Evolutionary conservation across 2,888 invertebrate species (phyloP), one percentile per base, ranked within the genome.

Genomic region (Drosophila villosipedis): DNA sequence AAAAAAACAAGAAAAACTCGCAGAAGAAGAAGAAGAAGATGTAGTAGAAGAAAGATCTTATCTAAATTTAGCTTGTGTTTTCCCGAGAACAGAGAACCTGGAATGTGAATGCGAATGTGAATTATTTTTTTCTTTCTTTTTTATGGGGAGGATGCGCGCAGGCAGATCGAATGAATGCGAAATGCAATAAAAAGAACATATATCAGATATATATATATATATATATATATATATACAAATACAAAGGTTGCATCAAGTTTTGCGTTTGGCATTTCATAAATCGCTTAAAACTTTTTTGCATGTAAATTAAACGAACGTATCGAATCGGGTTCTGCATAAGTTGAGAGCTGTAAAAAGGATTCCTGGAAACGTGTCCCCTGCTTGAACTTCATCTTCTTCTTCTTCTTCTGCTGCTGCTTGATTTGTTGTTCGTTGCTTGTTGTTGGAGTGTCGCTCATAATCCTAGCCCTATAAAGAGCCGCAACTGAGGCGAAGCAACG

Each of bases 311-410:
- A 7, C 31, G 61, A 59, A 52, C 69, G 65, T 43, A 66, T 79
- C 76, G 80, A 60, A 75, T 74, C 55, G 55, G 55, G 12, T 80
- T 78, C 70, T 54, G 59, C 70, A 69, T 74, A 77, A 79, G 80
- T 63, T 25, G 41, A 60, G 43, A 55, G 76, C 66, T 76, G 66
- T 71, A 59, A 75, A 74, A 80, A 50, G 66, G 61, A 71, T 78
- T 78, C 78, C 35, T 67, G 71, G 78, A 76, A 80, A 28, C 47
- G 55, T 50, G 55, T 70, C 41, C 22, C 68, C 30, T 5, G 30
- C n/a, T 22, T n/a, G 9, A 9, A 4, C 14, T 14, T n/a, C 31
- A 9, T 25, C 9, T 14, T n/a, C 39, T 7, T 19, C 12, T 9
- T 7, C 31, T 12, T 1, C 30, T 12, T 1, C 16, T n/a, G 1